Evolutionary conservation across 2,113 vertebrate species (phyloP), one percentile per base, ranked within the genome.

Genomic region (Otis tarda): DNA sequence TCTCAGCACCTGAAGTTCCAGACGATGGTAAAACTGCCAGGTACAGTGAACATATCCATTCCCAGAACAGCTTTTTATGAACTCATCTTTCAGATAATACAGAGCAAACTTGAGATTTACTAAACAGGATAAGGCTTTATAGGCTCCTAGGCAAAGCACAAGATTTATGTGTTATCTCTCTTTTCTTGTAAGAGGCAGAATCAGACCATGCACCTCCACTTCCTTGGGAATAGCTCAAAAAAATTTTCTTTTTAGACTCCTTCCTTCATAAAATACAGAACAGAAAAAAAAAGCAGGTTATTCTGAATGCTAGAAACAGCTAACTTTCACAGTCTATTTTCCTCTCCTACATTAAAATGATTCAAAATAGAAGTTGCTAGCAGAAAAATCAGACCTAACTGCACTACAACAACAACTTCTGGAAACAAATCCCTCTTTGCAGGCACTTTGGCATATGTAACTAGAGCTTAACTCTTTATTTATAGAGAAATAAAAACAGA

Each of bases 401-500:
- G 80, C 83, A 91, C 94, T 92, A 94, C 74, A 89, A 93, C 82
- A 85, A 88, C 68, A 49, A 94, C 70, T 95, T 94, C 70, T 93
- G 74, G 78, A 95, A 94, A 87, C 61, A 82, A 89, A 89, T 81
- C 57, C 61, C 74, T 87, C 69, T 96, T 93, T 87, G 65, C 83
- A 96, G 86, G 70, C 86, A 27, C 83, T 95, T 93, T 96, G 92
- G 69, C 69, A 92, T 57, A 93, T 82, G 83, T 89, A 94, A 87
- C 86, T 73, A 79, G 92, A 88, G 83, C 61, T 94, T 75, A 75
- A 69, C 49, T 90, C 83, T 82, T 94, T 89, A 96, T 93, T 96
- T 96, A 94, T 89, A 76, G 83, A 92, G 57, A 91, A 96, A 96
- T 96, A 96, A 97, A 94, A 79, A 7, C 49, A 85, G 91, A 91